phyloP scores from a whole-genome alignment of 1,140 invertebrate species.

The Subanguina moxae region DNA sequence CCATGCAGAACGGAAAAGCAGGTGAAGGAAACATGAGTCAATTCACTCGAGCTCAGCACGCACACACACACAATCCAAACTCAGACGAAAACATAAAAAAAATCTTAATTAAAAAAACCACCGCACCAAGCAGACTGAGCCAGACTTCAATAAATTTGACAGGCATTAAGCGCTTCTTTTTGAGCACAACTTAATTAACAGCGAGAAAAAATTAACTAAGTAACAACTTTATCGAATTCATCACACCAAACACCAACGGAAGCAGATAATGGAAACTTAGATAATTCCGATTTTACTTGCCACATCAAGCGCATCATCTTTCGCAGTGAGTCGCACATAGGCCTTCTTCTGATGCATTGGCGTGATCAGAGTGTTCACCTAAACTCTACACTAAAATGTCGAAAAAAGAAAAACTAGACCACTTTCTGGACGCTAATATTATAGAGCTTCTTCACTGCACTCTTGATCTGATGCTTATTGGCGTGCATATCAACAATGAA shows the following conservation, averaged over 20 bases:
- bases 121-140: too few species aligned
- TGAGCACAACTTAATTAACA: too few species aligned
- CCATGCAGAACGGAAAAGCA: too few species aligned
- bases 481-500: conserved; percentile 92
- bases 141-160: too few species aligned
- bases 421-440: conserved; percentile 97
- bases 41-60: too few species aligned
- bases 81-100: too few species aligned
- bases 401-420: not conserved
- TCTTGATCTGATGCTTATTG: conserved; percentile 95
- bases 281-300: conserved; percentile 76
- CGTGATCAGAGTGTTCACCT: conserved; percentile 65
- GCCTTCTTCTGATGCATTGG: conserved; percentile 99
- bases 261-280: conserved; percentile 27
- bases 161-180: too few species aligned
- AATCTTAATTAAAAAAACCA: too few species aligned
- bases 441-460: conserved; percentile 89
- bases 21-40: too few species aligned
- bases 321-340: conserved; percentile 88
- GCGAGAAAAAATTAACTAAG: too few species aligned
- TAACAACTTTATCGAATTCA: conserved; percentile 1
- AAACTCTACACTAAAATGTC: conserved; percentile 11
- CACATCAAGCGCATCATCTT: conserved; percentile 97
- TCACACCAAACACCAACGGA: not conserved
- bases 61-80: too few species aligned